Percentiles rank a stretch among this genome's conserved stretches.
phyloP scores from a whole-genome alignment of 2,888 invertebrate species.

The Piscicola geometra region DNA sequence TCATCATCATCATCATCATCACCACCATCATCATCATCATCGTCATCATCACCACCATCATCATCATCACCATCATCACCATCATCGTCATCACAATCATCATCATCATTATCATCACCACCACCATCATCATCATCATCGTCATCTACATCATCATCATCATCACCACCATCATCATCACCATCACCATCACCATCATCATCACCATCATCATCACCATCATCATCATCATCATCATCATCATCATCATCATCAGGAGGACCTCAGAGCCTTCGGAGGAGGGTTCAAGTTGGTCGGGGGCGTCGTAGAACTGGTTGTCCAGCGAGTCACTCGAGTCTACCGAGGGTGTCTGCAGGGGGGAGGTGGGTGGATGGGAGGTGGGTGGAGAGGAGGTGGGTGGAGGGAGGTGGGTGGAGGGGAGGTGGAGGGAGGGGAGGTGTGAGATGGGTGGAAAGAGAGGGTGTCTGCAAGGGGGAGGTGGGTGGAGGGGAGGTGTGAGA shows the following conservation, averaged over 20 bases:
- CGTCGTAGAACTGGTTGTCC: slow-evolving; percentile 72
- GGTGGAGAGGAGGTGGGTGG: too few species aligned
- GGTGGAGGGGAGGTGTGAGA: too few species aligned
- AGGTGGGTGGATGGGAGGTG: neutral
- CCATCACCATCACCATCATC: slow-evolving; percentile 34
- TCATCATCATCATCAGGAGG: slow-evolving; percentile 29
- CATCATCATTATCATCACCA: slow-evolving; percentile 13
- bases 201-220: slow-evolving; percentile 33
- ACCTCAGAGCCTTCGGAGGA: slow-evolving; percentile 71
- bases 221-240: slow-evolving; percentile 33
- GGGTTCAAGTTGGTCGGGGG: slow-evolving; percentile 63
- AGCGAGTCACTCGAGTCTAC: slow-evolving; percentile 48
- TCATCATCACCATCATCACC: slow-evolving; percentile 30
- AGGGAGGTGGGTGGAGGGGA: too few species aligned
- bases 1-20: slow-evolving; percentile 24
- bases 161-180: slow-evolving; percentile 33
- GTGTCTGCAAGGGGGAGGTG: too few species aligned
- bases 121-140: slow-evolving; percentile 33
- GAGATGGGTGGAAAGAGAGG: too few species aligned
- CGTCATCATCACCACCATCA: slow-evolving; percentile 24
- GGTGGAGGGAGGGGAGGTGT: too few species aligned
- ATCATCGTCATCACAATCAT: slow-evolving; percentile 9
- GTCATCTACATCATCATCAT: slow-evolving; percentile 34
- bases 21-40: slow-evolving; percentile 4
- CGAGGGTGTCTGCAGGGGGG: slow-evolving; percentile 5